Conservation (phyloP, 2,888 invertebrate genomes). For the Osmoderma eremita region DNA sequence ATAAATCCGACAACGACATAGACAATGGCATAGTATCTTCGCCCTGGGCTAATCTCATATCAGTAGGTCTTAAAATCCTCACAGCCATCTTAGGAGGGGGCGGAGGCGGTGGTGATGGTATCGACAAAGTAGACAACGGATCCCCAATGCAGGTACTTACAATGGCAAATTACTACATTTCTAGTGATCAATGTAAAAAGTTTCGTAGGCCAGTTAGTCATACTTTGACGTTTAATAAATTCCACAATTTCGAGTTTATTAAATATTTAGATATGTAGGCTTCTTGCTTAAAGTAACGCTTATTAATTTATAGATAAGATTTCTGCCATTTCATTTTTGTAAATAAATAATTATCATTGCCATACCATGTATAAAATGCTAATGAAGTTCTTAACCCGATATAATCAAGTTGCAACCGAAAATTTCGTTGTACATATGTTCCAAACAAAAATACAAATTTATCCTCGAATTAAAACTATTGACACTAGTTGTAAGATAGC, state of each 20-base stretch:
- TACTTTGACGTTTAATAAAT: no score
- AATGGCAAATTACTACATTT: neutral
- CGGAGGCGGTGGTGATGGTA: constrained; percentile 78
- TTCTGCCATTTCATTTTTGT: neutral
- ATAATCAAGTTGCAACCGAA: no score
- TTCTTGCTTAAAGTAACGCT: constrained; percentile 8
- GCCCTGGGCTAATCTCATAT: constrained; percentile 88
- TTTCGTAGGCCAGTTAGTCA: constrained; percentile 8
- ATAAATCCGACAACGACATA: constrained; percentile 81
- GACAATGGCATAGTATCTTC: constrained; percentile 76
- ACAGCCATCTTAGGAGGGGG: constrained; percentile 83
- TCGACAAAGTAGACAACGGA: constrained; percentile 91
- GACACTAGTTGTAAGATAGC: no score
- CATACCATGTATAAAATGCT: no score
- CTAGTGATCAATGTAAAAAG: constrained; percentile 11
- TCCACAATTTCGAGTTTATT: neutral
- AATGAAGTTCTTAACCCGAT: no score
- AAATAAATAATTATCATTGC: no score
- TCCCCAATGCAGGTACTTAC: constrained; percentile 84
- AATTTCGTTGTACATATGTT: no score
- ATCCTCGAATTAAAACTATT: no score
- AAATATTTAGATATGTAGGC: neutral
- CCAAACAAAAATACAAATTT: no score
- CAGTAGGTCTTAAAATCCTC: constrained; percentile 86
- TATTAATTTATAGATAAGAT: constrained; percentile 9